Percentiles rank a stretch among this genome's conserved stretches.
These are phyloP conservation scores for Cylas formicarius DNA, from an alignment of 1,140 invertebrate genomes.

Conservation along the genomic window DNA sequence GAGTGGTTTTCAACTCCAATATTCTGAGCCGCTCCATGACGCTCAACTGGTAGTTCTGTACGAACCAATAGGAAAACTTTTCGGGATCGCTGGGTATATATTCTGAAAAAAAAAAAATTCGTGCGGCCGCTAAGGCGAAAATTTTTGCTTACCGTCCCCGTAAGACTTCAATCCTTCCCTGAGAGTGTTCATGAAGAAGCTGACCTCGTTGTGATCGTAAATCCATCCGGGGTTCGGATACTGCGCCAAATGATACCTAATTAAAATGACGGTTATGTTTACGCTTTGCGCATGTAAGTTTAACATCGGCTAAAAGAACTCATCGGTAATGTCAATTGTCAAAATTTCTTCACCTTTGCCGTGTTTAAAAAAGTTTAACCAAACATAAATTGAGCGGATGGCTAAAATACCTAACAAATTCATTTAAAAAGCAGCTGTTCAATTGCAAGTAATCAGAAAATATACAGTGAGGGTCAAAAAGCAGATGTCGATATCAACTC, in stretches of 20 bases:
- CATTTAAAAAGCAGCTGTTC: too few relatives aligned
- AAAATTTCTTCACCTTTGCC: too few relatives aligned
- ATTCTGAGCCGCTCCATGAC: conserved; percentile 35
- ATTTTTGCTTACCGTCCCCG: conserved; percentile 26
- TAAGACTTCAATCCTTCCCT: conserved; percentile 27
- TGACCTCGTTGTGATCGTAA: conserved; percentile 37
- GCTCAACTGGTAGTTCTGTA: conserved; percentile 39
- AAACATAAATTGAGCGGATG: too few relatives aligned
- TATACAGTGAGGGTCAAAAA: too few relatives aligned
- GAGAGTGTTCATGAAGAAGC: conserved; percentile 32
- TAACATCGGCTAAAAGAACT: too few relatives aligned
- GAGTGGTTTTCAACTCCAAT: conserved; percentile 30
- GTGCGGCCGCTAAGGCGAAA: not conserved
- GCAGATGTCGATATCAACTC: too few relatives aligned
- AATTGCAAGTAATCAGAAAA: too few relatives aligned
- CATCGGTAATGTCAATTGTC: too few relatives aligned
- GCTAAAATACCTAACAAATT: too few relatives aligned
- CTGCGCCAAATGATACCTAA: conserved; percentile 34
- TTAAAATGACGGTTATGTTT: conserved; percentile 1
- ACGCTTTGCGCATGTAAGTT: too few relatives aligned
- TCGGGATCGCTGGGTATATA: conserved; percentile 37
- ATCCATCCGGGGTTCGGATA: conserved; percentile 33
- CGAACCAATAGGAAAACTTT: conserved; percentile 40
- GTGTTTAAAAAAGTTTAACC: too few relatives aligned
- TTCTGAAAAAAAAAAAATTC: conserved; percentile 22